These are phyloP conservation scores for Cavia aperea DNA, from an alignment of 2,113 vertebrate species.

Conservation along the genomic window DNA sequence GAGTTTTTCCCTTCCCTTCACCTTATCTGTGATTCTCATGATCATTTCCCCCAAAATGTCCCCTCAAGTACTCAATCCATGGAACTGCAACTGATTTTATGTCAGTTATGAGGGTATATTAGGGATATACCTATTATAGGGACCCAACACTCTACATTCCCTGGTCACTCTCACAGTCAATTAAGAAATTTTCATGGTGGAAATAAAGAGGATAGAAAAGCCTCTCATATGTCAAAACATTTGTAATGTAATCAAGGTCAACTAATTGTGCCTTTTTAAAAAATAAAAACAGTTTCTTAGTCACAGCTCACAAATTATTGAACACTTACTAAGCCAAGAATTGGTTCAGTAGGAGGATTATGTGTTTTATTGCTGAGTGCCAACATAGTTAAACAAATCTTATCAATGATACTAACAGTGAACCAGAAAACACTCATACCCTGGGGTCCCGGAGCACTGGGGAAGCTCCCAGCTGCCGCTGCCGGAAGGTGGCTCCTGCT, in stretches of 20 bases:
- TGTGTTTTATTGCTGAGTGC: neutral
- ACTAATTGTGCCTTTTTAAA: no score
- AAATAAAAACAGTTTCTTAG: no score
- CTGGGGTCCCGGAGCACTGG: no score
- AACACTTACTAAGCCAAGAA: neutral
- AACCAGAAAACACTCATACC: neutral
- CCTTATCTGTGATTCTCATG: neutral
- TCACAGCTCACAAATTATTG: neutral
- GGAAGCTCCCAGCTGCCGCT: no score
- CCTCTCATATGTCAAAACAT: neutral
- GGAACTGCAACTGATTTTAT: neutral
- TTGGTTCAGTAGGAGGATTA: neutral
- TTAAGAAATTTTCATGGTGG: neutral
- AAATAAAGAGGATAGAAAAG: neutral
- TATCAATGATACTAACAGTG: neutral
- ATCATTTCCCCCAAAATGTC: neutral
- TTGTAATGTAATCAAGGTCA: no score
- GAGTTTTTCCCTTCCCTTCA: no score
- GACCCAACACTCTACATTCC: neutral
- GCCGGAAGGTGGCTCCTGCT: neutral
- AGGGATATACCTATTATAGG: neutral
- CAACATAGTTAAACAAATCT: neutral
- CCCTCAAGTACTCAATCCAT: rapidly evolving
- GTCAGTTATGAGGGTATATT: neutral
- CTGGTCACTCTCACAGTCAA: neutral